A percentile compares a stretch with the other conserved stretches of the same genome.
Evolutionary conservation across 2,888 invertebrate genomes (phyloP).

Genomic region (Uropetala carovei): DNA sequence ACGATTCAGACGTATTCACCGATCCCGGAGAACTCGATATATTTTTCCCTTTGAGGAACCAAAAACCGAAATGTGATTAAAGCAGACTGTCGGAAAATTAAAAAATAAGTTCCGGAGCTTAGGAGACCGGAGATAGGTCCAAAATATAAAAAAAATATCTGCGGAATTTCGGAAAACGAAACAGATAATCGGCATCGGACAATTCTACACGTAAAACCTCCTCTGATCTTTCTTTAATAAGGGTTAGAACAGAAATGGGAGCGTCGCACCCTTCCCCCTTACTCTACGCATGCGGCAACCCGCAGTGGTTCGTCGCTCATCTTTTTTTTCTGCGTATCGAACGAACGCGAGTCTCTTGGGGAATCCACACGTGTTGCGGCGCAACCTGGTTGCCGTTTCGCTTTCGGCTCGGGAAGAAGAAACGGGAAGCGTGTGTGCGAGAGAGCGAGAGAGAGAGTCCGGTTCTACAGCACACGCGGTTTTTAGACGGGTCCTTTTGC

Average conservation of each 20-base stretch:
- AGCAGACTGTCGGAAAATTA: too few relatives aligned
- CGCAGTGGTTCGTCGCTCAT: not conserved
- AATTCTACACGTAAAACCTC: not conserved
- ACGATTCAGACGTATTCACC: too few relatives aligned
- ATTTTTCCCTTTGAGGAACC: too few relatives aligned
- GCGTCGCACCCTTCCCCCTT: not conserved
- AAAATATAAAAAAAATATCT: not conserved
- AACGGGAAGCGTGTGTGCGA: not conserved
- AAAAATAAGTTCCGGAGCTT: too few relatives aligned
- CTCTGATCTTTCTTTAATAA: slow-evolving; percentile 12
- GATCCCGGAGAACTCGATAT: too few relatives aligned
- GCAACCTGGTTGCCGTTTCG: too few relatives aligned
- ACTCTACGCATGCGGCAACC: not conserved
- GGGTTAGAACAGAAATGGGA: not conserved
- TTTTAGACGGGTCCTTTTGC: not conserved
- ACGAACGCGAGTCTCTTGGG: not conserved
- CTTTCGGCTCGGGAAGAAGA: not conserved
- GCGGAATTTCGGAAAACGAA: not conserved
- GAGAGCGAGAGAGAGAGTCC: too few relatives aligned
- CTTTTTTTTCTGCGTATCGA: slow-evolving; percentile 13
- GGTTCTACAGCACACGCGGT: not conserved
- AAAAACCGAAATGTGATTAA: too few relatives aligned
- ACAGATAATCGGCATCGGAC: not conserved
- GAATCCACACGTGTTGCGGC: not conserved
- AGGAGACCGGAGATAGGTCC: not conserved